Base-by-base conservation (phyloP, 2,888 invertebrate species). In the Aporophyla lueneburgensis region DNA sequence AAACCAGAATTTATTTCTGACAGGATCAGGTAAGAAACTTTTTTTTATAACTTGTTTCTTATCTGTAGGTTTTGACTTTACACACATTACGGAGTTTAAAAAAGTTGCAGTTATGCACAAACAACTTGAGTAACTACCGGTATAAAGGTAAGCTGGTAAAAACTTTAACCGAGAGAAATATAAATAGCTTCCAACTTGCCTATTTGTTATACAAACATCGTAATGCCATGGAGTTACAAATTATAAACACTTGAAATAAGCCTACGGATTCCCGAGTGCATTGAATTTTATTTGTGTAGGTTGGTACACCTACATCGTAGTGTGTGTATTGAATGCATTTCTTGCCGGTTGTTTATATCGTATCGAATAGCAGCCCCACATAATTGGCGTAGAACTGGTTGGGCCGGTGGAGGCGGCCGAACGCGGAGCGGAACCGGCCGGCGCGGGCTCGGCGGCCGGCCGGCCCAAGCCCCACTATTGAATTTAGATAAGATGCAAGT, bases 1-100 rank as follows among this genome's bases (percentile, higher is more conserved):
- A 98, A 98, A 93, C 97, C 98, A 81, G 98, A 98, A 92, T 97
- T 98, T 89, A 97, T 98, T 92, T 98, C 98, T 76, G 98, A 98
- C 92, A 97, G 98, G 91, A 97, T 98, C 93, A 97, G 98, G 98
- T 98, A 93, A 98, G 98, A 96, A 81, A 77, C 59, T 85, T 73
- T 71, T 54, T 46, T 46, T 46, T 46, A 21, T 69, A 86, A 78
- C 71, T 76, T 70, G 49, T 74, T 79, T 77, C 69, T 61, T 75
- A 67, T 77, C 62, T 56, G 19, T 61, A 53, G 16, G 51, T 65
- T 71, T 59, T 62, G 43, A 58, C 61, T 61, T 43, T 54, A 63
- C 46, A 40, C 19, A 58, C 40, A 59, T 53, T 51, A 69, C 40
- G n/a, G 63, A 19, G 33, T 68, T 76, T 66, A 76, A 61, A 40